Base-by-base conservation (phyloP, 2,888 invertebrate species). In the Drosophila barbarae region DNA sequence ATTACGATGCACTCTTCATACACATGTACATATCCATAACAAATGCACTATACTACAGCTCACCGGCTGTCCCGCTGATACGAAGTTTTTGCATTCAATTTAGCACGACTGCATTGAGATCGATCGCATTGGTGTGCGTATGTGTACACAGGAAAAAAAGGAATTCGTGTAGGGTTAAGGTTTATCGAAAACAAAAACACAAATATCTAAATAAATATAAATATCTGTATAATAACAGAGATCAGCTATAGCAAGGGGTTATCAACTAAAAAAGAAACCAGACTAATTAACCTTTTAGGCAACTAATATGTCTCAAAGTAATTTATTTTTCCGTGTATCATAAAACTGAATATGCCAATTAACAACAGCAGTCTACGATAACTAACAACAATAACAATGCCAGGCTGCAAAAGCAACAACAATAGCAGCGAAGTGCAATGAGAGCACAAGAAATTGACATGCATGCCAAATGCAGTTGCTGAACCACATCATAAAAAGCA, bases 41-140 rank as follows among this genome's bases (percentile, higher is more conserved):
- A 79, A 76, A 73, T 54, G 35, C 49, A 51, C 35, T 55, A 35
- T 61, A 69, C 60, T 52, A 42, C 36, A 18, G 13, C 36, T 34
- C 30, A 10, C 49, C 21, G 10, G 21, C 34, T 18, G 15, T 42
- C 58, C 42, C 28, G 15, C 47, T 63, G 44, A 12, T 57, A 47
- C 51, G 61, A 46, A 56, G 57, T 44, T 42, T 59, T 39, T 63
- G 60, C 54, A 65, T 61, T 67, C 68, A 77, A 77, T 83, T 82
- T 85, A 83, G 72, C 73, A 72, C 64, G 64, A 71, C 82, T 83
- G 82, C 82, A 82, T 76, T 84, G 70, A 67, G 71, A 77, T 76
- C 73, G 77, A 71, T 82, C 66, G 47, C 47, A 13, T 44, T 10
- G 35, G 56, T 56, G 34, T 52, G 63, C 38, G 30, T 56, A 34